Base-by-base conservation (phyloP, 2,797 vertebrate genomes). In the Eidolon dupreanum region DNA sequence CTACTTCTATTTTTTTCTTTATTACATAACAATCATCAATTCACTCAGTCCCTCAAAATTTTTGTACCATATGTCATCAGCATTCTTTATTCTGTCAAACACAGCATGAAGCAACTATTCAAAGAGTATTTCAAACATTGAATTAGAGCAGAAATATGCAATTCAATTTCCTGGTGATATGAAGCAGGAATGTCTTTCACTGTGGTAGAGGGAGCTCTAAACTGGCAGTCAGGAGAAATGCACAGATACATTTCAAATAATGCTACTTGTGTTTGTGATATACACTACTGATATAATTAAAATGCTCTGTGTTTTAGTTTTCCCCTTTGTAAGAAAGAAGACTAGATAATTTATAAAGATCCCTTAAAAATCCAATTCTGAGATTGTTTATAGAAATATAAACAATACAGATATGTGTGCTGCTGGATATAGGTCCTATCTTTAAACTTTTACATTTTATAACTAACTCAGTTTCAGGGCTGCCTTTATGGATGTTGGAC, bases 121-220 rank as follows among this genome's bases (percentile, higher is more conserved):
- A 65, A 55, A 71, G 13, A 51, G 20, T 20, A 73, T 79, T 92
- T 94, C 26, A 33, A 88, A 55, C 6, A 71, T 19, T 92, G 87
- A 90, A 88, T 96, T 92, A 87, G 57, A 95, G 81, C 59, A 92
- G 75, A 87, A 86, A 55, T 74, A 59, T 51, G 22, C 15, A 71
- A 38, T 49, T 90, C 19, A 65, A 26, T 57, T 94, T 93, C 31
- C 17, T 66, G n/a, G 53, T 71, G 19, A 83, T 86, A 24, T 81
- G 57, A 36, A 38, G n/a, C 33, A 61, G 8, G 43, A 5, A 59
- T 3, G 41, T 31, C 16, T 73, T 41, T 73, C 53, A 24, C 38
- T 13, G 24, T 89, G 15, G 19, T 20, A 75, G 49, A 88, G 74
- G 46, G 28, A 63, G 5, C 49, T 77, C 15, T 86, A 55, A 88